Evolutionary conservation across 2,888 invertebrate species (phyloP).

Genomic region (Auanema freiburgensis): DNA sequence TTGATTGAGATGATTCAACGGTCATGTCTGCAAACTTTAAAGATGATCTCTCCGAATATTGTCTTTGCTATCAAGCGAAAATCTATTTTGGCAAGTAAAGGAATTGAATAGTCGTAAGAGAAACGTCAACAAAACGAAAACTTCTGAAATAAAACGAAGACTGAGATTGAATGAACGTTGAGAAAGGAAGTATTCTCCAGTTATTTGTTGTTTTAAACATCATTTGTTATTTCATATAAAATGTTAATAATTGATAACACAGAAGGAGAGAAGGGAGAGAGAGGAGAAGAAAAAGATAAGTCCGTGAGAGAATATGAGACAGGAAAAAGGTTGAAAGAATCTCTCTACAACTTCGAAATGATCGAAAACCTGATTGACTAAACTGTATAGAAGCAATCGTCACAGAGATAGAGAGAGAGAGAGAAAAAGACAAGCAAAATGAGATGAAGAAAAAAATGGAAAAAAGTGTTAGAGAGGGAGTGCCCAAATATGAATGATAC

Average conservation of each 20-base stretch:
- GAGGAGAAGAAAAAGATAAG: slow-evolving; percentile 5
- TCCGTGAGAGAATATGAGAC: neutral
- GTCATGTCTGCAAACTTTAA: too few species aligned
- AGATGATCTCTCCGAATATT: too few species aligned
- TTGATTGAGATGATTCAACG: too few species aligned
- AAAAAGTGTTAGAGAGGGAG: neutral
- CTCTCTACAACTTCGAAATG: neutral
- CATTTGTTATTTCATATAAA: too few species aligned
- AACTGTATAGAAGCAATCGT: neutral
- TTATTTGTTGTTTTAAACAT: too few species aligned
- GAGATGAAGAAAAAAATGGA: slow-evolving; percentile 14
- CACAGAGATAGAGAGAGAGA: slow-evolving; percentile 14
- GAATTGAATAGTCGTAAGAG: too few species aligned
- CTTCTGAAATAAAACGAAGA: neutral
- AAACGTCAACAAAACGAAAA: too few species aligned
- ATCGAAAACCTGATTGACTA: neutral
- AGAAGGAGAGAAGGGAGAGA: slow-evolving; percentile 4
- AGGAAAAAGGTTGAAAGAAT: neutral
- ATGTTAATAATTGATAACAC: slow-evolving; percentile 8
- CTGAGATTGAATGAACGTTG: neutral
- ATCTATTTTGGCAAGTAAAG: too few species aligned
- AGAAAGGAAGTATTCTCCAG: too few species aligned
- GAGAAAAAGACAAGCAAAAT: slow-evolving; percentile 14
- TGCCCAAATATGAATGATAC: neutral
- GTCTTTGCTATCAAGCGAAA: too few species aligned